Evolutionary conservation across 2,797 vertebrate genomes (phyloP).

Genomic region (Poecilia velifera): DNA sequence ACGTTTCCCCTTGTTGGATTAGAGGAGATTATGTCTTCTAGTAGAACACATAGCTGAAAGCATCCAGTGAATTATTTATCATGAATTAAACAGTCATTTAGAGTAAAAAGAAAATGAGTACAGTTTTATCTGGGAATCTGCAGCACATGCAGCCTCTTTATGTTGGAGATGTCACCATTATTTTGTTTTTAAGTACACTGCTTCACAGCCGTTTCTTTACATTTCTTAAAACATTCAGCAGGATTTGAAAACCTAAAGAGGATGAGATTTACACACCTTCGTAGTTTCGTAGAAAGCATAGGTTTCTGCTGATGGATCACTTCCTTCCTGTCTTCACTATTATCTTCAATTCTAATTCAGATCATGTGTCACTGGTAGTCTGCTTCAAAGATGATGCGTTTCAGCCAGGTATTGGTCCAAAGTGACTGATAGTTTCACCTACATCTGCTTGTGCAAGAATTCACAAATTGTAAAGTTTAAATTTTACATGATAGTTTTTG

Average conservation of each 20-base stretch:
- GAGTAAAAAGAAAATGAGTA: conserved; percentile 46
- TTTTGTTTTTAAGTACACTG: not conserved
- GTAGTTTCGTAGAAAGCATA: not conserved
- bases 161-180: not conserved
- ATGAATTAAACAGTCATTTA: conserved; percentile 61
- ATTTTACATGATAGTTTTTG: no score
- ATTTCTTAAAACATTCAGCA: not conserved
- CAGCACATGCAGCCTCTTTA: not conserved
- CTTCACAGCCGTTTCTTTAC: not conserved
- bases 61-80: conserved; percentile 77
- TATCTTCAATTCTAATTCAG: not conserved
- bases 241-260: not conserved
- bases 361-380: no score
- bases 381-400: no score
- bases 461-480: no score
- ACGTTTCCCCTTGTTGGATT: conserved; percentile 55
- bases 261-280: not conserved
- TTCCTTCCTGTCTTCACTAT: not conserved
- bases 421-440: no score
- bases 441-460: no score
- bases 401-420: no score
- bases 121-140: conserved; percentile 18
- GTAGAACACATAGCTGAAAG: conserved; percentile 76
- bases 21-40: conserved; percentile 52
- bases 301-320: not conserved